These are phyloP conservation scores for Eupithecia tripunctaria DNA, from an alignment of 2,888 invertebrate species.

Conservation along the genomic window DNA sequence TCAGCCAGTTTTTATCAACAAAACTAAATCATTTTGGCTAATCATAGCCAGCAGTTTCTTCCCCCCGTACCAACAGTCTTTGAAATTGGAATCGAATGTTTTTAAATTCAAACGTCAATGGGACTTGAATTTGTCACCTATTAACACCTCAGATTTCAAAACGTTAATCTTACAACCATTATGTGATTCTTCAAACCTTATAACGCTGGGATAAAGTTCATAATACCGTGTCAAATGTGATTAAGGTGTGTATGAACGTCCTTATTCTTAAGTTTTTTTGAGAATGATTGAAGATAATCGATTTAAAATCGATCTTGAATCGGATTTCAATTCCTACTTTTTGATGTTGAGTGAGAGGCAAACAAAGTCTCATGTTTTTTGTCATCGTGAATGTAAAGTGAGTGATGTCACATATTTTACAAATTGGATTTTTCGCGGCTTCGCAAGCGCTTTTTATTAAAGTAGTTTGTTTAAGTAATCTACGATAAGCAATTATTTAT, in stretches of 20 bases:
- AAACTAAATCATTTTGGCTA: not conserved
- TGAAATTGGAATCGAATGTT: conserved; percentile 81
- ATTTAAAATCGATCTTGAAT: conserved; percentile 30
- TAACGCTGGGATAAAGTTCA: conserved; percentile 32
- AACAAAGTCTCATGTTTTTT: conserved; percentile 1
- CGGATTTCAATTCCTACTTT: conserved; percentile 19
- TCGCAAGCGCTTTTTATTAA: not conserved
- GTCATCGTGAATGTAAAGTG: not conserved
- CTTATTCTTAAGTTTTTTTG: conserved; percentile 26
- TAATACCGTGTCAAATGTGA: conserved; percentile 25
- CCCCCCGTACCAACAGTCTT: conserved; percentile 56
- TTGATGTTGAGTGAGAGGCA: not conserved
- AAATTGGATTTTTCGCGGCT: not conserved
- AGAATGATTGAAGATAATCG: conserved; percentile 35
- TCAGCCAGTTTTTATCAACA: not conserved
- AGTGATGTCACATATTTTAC: not conserved
- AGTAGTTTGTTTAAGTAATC: too few relatives aligned
- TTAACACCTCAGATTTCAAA: conserved; percentile 67
- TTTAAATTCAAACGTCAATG: conserved; percentile 71
- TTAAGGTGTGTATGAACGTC: not conserved
- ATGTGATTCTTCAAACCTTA: conserved; percentile 27
- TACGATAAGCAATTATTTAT: too few relatives aligned
- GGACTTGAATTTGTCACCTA: conserved; percentile 65
- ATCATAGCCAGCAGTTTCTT: not conserved
- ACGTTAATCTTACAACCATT: conserved; percentile 46